Evolutionary conservation across 2,888 invertebrate genomes (phyloP).

Genomic region (Lasius fuliginosus): DNA sequence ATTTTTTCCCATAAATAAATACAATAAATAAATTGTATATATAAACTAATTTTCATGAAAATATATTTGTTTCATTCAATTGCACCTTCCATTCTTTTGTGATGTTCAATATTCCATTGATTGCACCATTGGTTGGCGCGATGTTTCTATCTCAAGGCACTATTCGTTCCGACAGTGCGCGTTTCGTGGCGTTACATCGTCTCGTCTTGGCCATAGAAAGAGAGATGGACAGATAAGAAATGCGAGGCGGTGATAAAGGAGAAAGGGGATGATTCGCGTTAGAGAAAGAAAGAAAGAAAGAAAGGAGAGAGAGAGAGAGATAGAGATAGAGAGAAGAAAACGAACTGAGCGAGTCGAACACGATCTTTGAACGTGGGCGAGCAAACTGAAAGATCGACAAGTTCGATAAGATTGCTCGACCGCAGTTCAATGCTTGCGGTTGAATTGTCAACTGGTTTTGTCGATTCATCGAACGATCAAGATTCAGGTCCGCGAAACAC

Average conservation of each 20-base stretch:
- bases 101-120: slow-evolving; percentile 1
- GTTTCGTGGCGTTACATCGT: slow-evolving; percentile 45
- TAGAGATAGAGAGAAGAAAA: slow-evolving; percentile 42
- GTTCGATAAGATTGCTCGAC: slow-evolving; percentile 67
- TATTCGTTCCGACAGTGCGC: slow-evolving; percentile 57
- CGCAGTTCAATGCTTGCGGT: slow-evolving; percentile 62
- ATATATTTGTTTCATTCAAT: slow-evolving; percentile 8
- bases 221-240: slow-evolving; percentile 44
- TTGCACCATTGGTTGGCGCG: slow-evolving; percentile 19
- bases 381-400: slow-evolving; percentile 68
- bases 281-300: slow-evolving; percentile 36
- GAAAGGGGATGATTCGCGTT: slow-evolving; percentile 49
- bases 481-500: slow-evolving; percentile 38
- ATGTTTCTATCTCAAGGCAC: slow-evolving; percentile 54
- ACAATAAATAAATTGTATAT: background rate
- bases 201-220: slow-evolving; percentile 51
- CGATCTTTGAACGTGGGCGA: slow-evolving; percentile 67
- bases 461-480: slow-evolving; percentile 56
- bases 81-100: background rate
- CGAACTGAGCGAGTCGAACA: slow-evolving; percentile 51
- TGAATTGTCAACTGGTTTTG: slow-evolving; percentile 65
- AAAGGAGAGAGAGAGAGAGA: background rate
- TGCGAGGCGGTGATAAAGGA: slow-evolving; percentile 42
- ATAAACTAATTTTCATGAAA: background rate
- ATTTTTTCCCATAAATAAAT: background rate